Conservation (phyloP, 2,797 vertebrate genomes). For the Spea hammondii region DNA sequence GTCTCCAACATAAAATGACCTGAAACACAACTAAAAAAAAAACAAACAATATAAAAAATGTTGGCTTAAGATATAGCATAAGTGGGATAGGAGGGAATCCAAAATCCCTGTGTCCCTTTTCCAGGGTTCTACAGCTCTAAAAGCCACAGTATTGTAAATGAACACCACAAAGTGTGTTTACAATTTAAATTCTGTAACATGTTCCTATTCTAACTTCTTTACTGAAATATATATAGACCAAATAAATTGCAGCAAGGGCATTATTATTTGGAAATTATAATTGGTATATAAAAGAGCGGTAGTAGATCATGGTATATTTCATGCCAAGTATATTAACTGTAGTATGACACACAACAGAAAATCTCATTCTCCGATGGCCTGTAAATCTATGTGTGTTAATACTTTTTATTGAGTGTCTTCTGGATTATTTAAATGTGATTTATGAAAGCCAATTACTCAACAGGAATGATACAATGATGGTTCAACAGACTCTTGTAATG, state of each 20-base stretch:
- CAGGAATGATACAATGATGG: conserved; percentile 43
- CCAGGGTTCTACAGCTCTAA: too few species aligned
- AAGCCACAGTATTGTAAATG: too few species aligned
- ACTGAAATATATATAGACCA: too few species aligned
- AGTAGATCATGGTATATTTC: conserved; percentile 5
- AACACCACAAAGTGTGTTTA: too few species aligned
- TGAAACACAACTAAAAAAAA: not conserved
- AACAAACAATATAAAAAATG: not conserved
- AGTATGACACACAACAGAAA: conserved; percentile 36
- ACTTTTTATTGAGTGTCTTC: conserved; percentile 51
- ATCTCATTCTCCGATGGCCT: conserved; percentile 22
- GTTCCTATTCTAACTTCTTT: too few species aligned
- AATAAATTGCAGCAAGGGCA: not conserved
- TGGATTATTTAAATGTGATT: conserved; percentile 52
- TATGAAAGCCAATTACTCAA: conserved; percentile 49
- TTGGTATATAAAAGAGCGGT: not conserved
- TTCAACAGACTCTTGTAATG: conserved; percentile 43
- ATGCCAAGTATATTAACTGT: conserved; percentile 18
- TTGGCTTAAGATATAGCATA: not conserved
- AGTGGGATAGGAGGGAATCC: too few species aligned
- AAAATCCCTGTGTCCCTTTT: too few species aligned
- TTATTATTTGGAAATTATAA: conserved; percentile 4
- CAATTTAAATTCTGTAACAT: too few species aligned
- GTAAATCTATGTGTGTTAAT: conserved; percentile 45
- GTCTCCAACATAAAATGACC: not conserved